These are phyloP conservation scores for Phlogophora meticulosa DNA, from an alignment of 2,888 invertebrate species.

Conservation along the genomic window DNA sequence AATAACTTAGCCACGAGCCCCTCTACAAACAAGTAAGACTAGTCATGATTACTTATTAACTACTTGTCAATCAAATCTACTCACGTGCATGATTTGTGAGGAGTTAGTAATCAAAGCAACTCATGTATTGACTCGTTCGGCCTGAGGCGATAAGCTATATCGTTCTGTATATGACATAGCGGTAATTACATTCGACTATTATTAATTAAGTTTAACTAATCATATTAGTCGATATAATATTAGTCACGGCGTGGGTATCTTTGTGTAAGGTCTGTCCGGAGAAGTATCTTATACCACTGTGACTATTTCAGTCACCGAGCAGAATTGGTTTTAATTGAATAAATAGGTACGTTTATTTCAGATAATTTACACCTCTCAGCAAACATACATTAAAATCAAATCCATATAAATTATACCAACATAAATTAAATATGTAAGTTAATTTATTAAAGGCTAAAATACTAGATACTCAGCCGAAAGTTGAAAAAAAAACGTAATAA, in stretches of 20 bases:
- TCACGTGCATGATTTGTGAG: background rate
- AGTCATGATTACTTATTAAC: background rate
- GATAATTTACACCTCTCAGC: too few relatives aligned
- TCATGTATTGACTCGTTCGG: background rate
- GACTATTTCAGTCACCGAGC: background rate
- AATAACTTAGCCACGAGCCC: too few relatives aligned
- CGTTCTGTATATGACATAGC: background rate
- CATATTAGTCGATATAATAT: slow-evolving; percentile 1
- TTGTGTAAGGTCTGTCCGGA: background rate
- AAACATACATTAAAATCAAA: too few relatives aligned
- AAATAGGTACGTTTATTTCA: too few relatives aligned
- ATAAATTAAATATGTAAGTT: too few relatives aligned
- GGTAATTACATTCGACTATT: slow-evolving; percentile 27
- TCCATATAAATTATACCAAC: too few relatives aligned
- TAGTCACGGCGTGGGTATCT: background rate
- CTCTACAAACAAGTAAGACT: background rate
- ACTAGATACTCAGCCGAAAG: too few relatives aligned
- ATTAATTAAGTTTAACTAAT: slow-evolving; percentile 24
- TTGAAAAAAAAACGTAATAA: too few relatives aligned
- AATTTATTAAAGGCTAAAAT: too few relatives aligned
- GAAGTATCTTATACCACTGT: background rate
- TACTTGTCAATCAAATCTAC: background rate
- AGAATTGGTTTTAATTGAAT: too few relatives aligned
- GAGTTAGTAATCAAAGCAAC: background rate
- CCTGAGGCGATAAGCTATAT: slow-evolving; percentile 23